Conservation (phyloP, 2,113 vertebrate species). For the Anarhynchus alexandrinus region DNA sequence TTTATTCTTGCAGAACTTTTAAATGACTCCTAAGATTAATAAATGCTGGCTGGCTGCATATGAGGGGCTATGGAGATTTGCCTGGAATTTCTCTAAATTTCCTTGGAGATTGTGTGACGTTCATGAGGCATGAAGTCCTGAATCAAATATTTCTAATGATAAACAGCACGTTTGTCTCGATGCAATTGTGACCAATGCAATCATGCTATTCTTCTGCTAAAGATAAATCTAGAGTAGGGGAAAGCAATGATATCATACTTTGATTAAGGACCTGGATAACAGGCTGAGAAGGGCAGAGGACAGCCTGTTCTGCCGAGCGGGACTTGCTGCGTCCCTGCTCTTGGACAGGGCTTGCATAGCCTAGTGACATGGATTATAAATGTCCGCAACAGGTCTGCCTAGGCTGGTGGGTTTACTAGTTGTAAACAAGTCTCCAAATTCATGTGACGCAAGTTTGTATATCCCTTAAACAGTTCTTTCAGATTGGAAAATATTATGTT, state of each 20-base stretch:
- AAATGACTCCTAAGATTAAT: background rate
- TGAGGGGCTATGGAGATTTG: background rate
- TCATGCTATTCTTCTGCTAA: background rate
- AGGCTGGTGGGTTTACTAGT: background rate
- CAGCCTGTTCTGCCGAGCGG: background rate
- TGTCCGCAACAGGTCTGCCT: background rate
- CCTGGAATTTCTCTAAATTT: background rate
- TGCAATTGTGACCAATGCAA: background rate
- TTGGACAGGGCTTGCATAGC: background rate
- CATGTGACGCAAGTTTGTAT: accelerated
- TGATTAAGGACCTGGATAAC: background rate
- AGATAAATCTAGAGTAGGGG: background rate
- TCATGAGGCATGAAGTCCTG: background rate
- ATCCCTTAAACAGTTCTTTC: background rate
- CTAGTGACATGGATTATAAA: background rate
- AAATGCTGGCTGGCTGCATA: background rate
- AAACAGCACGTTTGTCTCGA: accelerated
- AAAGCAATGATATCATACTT: background rate
- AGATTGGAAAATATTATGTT: background rate
- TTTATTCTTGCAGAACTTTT: constrained; percentile 1
- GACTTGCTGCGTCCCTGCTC: background rate
- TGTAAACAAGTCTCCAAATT: background rate
- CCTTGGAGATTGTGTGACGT: background rate
- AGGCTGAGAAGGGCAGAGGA: constrained; percentile 1
- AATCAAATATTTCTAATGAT: background rate